Evolutionary conservation across 2,888 invertebrate genomes (phyloP), one percentile per base, ranked within the genome.

Genomic region (Diplolepis rosae): DNA sequence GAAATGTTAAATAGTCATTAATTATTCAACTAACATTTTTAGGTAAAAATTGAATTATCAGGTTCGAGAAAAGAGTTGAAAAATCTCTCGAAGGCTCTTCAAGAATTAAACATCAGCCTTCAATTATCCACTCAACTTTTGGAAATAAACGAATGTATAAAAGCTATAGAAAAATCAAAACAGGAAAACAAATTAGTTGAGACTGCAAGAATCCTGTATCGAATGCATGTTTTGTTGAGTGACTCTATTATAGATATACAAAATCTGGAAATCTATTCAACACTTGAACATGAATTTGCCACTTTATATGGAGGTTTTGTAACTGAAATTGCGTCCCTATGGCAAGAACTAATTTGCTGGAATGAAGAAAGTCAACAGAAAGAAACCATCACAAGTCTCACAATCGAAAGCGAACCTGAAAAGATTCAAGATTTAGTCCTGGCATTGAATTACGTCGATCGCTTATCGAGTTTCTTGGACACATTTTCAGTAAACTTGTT

Each of bases 41-140:
- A 90, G 90, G 92, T 92, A 0, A 91, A 92, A 85, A 90, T 90
- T 24, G 92, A 93, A 76, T 89, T 95, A 48, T 87, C 90, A 2
- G 90, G 92, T 70, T 92, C 93, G 0, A 91, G 91, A 66, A 90
- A 91, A 61, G 93, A 93, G 82, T 89, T 94, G 77, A 90, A 92
- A 48, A 89, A 89, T 70, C 89, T 93, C 51, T 89, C 91, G 0
- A 84, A 89, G 13, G 89, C 91, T 39, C 86, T 95, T 51, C 89
- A 91, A 71, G 92, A 92, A 78, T 89, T 92, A 0, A 90, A 91
- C 22, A 90, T 92, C 77, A 91, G 92, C n/a, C 78, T 93, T 22
- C 88, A 89, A 39, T 88, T 93, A 32, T 87, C 90, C 0, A 84
- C 83, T 27, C 86, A 89, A 69, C 77, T 92, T 5, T 80, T 90